Evolutionary conservation across 2,888 invertebrate genomes (phyloP).

Genomic region (Dione juno): DNA sequence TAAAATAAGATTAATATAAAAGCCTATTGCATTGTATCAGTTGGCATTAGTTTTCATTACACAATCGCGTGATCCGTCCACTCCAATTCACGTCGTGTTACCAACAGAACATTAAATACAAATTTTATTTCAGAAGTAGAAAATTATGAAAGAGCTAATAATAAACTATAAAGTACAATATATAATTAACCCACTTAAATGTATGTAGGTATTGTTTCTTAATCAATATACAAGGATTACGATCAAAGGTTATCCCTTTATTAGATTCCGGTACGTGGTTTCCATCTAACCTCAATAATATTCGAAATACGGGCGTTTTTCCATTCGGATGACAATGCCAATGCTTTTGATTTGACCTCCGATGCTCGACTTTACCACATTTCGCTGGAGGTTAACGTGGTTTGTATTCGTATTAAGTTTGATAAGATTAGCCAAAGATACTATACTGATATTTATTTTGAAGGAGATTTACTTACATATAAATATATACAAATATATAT

Average conservation of each 20-base stretch:
- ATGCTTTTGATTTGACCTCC: slow-evolving; percentile 46
- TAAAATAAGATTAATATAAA: slow-evolving; percentile 18
- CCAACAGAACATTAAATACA: slow-evolving; percentile 29
- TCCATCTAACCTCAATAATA: slow-evolving; percentile 41
- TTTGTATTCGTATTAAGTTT: slow-evolving; percentile 23
- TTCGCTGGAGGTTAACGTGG: slow-evolving; percentile 33
- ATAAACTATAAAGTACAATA: background rate
- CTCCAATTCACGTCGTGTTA: slow-evolving; percentile 17
- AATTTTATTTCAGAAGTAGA: background rate
- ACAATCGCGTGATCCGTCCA: slow-evolving; percentile 43
- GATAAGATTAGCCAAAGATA: slow-evolving; percentile 11
- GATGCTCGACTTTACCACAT: slow-evolving; percentile 30
- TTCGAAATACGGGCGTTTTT: slow-evolving; percentile 46
- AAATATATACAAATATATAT: too few species aligned
- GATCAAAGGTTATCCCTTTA: slow-evolving; percentile 39
- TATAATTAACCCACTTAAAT: slow-evolving; percentile 16
- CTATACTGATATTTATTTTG: background rate
- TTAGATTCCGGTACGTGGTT: slow-evolving; percentile 40
- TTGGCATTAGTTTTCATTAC: slow-evolving; percentile 37
- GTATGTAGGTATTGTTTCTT: slow-evolving; percentile 12
- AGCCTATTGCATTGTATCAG: slow-evolving; percentile 23
- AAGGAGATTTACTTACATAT: slow-evolving; percentile 23
- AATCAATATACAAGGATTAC: slow-evolving; percentile 35
- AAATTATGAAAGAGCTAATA: background rate
- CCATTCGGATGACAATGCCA: slow-evolving; percentile 39